These are phyloP conservation scores for Lindbergichthys nudifrons DNA, from an alignment of 2,797 vertebrate species.

Conservation along the genomic window DNA sequence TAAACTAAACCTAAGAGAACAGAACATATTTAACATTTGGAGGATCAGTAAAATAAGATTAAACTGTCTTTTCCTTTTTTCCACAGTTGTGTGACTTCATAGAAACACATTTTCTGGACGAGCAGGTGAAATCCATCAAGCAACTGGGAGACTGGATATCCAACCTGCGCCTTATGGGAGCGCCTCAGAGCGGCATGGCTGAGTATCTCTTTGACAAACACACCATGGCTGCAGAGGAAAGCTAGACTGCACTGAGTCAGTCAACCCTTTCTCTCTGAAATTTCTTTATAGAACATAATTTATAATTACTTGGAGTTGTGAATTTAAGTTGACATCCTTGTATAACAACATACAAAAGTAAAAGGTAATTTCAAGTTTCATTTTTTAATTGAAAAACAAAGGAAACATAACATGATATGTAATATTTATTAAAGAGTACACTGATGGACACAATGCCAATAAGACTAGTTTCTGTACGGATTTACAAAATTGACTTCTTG, in stretches of 20 bases:
- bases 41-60: neutral
- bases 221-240: conserved; percentile 83
- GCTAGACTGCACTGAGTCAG: conserved; percentile 39
- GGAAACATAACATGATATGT: conserved; percentile 6
- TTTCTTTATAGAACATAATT: neutral
- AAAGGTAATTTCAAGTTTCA: neutral
- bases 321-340: conserved; percentile 3
- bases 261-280: neutral
- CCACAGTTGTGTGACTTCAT: conserved; percentile 91
- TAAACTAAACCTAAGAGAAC: no score
- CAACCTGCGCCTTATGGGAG: conserved; percentile 90
- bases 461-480: neutral
- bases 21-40: no score
- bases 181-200: conserved; percentile 89
- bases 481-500: conserved; percentile 33
- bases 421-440: conserved; percentile 35
- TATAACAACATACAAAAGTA: conserved; percentile 37
- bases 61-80: neutral
- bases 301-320: neutral
- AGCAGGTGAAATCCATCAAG: conserved; percentile 94
- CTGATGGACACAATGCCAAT: conserved; percentile 3
- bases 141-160: conserved; percentile 90
- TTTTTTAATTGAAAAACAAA: conserved; percentile 48
- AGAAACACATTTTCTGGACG: conserved; percentile 93
- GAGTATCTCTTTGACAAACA: conserved; percentile 96